phyloP scores from a whole-genome alignment of 2,113 vertebrate species.

The Ovibos moschatus region DNA sequence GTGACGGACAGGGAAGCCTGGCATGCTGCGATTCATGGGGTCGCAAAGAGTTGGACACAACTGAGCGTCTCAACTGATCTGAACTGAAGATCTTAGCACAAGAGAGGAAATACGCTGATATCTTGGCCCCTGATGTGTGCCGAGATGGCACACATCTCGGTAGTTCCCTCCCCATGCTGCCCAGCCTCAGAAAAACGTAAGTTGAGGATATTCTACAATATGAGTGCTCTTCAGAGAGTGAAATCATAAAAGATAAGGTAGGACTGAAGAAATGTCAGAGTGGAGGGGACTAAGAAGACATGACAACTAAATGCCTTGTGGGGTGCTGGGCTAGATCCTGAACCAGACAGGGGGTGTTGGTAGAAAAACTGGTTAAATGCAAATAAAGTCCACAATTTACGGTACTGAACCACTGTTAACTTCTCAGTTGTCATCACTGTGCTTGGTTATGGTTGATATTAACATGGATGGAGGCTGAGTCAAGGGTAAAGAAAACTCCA shows the following conservation, averaged over 20 bases:
- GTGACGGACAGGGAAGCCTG: no score
- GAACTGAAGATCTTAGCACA: neutral
- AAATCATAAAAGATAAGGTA: neutral
- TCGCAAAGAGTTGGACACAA: rapidly evolving
- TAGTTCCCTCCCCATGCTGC: neutral
- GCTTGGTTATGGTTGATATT: neutral
- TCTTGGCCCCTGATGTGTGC: neutral
- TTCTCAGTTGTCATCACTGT: neutral
- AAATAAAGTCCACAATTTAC: neutral
- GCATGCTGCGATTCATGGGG: no score
- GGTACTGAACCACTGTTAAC: neutral
- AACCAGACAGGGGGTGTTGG: neutral
- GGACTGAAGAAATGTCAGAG: neutral
- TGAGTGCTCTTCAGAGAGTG: neutral
- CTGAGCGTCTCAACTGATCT: no score
- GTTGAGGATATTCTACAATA: neutral
- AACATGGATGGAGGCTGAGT: neutral
- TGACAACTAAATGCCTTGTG: neutral
- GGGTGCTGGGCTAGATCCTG: neutral
- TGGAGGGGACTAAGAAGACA: neutral
- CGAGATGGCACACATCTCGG: no score
- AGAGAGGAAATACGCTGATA: neutral
- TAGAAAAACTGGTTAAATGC: neutral
- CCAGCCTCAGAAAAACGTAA: neutral
- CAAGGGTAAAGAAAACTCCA: neutral